Base-by-base conservation (phyloP, 2,888 invertebrate species). In the Pycnomerus fuliginosus region DNA sequence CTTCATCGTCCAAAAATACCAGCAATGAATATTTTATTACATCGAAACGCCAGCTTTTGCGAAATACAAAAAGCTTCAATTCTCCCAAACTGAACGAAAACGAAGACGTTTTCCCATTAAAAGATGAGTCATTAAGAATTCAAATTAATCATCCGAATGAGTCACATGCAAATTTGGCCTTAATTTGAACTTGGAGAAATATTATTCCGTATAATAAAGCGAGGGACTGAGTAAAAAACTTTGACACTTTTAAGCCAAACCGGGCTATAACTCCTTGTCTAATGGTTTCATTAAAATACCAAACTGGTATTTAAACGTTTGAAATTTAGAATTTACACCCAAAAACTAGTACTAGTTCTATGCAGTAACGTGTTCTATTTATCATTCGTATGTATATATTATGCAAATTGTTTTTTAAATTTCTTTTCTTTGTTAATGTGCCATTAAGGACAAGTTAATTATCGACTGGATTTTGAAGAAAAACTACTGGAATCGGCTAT, bases 221-320 rank as follows among this genome's bases (percentile, higher is more conserved):
- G 20, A 20, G 24, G 28, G 33, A 40, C 28, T 40, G 32, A 33
- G 32, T 40, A 41, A 35, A 41, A 41, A 41, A 48, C 23, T 39
- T 43, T 49, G 50, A 49, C 52, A 50, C 50, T 45, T 51, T 51
- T 44, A 50, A 48, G 38, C 47, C 36, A 53, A 50, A 56, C 52
- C 47, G 44, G 50, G 39, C 50, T 52, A 56, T 53, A 56, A 53
- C 49, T 55, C 52, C 50, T 52, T 48, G 44, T 42, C 42, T 56
- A 56, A 56, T 56, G 53, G 52, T 40, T 47, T 52, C 48, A 53
- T 56, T 53, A 56, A 56, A 53, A 53, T 53, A 52, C 56, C 53
- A 47, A 53, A 48, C 52, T 44, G 43, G 53, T 47, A 52, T 50
- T 56, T 56, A 50, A 56, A 56, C 50, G 53, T 56, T 56, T 49